A percentile compares a stretch with the other conserved stretches of the same genome.
Conservation (phyloP, 2,888 invertebrate species). For the Lasioglossum zephyrum region DNA sequence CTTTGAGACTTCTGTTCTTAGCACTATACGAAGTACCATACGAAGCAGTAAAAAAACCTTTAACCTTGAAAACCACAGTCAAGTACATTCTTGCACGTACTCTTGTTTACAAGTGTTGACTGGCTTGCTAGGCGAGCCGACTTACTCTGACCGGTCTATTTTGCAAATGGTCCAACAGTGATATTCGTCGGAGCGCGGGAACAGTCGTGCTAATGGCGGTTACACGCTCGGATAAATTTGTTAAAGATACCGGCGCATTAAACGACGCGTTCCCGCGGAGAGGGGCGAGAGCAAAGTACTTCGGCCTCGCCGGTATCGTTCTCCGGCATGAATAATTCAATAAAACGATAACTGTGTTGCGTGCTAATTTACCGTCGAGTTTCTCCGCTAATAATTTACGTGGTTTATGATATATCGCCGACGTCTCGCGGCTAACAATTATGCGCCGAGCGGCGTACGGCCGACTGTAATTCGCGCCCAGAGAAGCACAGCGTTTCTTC, state of each 20-base stretch:
- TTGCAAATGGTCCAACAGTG: not conserved
- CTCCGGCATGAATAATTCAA: slow-evolving; percentile 70
- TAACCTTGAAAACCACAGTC: too few relatives aligned
- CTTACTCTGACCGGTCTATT: not conserved
- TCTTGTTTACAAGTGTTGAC: too few relatives aligned
- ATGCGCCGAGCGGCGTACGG: slow-evolving; percentile 31
- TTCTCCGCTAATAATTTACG: slow-evolving; percentile 70
- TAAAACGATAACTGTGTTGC: slow-evolving; percentile 73
- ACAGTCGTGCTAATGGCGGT: slow-evolving; percentile 38
- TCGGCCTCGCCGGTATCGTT: slow-evolving; percentile 38
- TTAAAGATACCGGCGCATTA: slow-evolving; percentile 64
- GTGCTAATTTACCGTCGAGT: slow-evolving; percentile 70
- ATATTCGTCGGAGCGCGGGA: not conserved
- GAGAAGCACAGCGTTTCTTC: not conserved
- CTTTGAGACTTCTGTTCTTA: too few relatives aligned
- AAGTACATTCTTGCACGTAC: too few relatives aligned
- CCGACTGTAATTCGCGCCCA: slow-evolving; percentile 40
- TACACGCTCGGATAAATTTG: slow-evolving; percentile 45
- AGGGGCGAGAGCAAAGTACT: slow-evolving; percentile 3
- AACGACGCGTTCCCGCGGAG: slow-evolving; percentile 36
- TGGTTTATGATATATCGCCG: slow-evolving; percentile 68
- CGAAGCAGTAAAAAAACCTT: too few relatives aligned
- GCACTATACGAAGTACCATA: too few relatives aligned
- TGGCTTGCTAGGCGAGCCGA: not conserved
- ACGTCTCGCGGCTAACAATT: slow-evolving; percentile 64